Evolutionary conservation across 1,140 invertebrate genomes (phyloP).

Genomic region (Diachasmimorpha longicaudata): DNA sequence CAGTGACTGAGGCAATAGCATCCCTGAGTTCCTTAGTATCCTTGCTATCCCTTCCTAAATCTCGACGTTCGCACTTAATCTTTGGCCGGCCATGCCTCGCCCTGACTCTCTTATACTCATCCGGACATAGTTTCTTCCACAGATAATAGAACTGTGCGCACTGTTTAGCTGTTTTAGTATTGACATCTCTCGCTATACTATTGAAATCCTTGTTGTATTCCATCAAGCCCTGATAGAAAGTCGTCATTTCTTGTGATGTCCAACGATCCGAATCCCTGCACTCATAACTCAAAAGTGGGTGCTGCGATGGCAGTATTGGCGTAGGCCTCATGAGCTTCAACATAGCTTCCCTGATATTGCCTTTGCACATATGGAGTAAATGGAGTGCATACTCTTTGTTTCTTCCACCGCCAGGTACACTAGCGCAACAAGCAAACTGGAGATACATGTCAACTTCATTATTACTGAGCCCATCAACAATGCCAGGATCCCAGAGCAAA

Average conservation of each 20-base stretch:
- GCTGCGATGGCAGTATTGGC: slow-evolving; percentile 74
- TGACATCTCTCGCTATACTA: slow-evolving; percentile 84
- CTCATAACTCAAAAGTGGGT: slow-evolving; percentile 75
- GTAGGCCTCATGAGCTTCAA: slow-evolving; percentile 79
- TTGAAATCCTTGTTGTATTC: slow-evolving; percentile 95
- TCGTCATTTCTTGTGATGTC: slow-evolving; percentile 85
- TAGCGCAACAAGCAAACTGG: slow-evolving; percentile 91
- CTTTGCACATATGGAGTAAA: slow-evolving; percentile 83
- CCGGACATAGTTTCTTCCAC: slow-evolving; percentile 95
- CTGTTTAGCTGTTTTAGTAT: slow-evolving; percentile 88
- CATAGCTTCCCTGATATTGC: slow-evolving; percentile 88
- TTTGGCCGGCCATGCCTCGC: slow-evolving; percentile 54
- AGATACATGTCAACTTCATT: slow-evolving; percentile 88
- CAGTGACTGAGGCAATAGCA: slow-evolving; percentile 57
- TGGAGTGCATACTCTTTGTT: slow-evolving; percentile 96
- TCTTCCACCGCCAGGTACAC: slow-evolving; percentile 86
- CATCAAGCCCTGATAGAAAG: slow-evolving; percentile 85
- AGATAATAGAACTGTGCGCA: slow-evolving; percentile 98
- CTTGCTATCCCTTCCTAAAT: slow-evolving; percentile 41
- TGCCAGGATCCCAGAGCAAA: slow-evolving; percentile 85
- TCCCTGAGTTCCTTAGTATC: slow-evolving; percentile 57
- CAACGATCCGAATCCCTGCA: slow-evolving; percentile 81
- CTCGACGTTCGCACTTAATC: slow-evolving; percentile 51
- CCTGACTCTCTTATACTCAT: slow-evolving; percentile 77
- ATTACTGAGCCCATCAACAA: slow-evolving; percentile 72